Evolutionary conservation across 1,140 invertebrate species (phyloP).

Genomic region (Nymphalis io): DNA sequence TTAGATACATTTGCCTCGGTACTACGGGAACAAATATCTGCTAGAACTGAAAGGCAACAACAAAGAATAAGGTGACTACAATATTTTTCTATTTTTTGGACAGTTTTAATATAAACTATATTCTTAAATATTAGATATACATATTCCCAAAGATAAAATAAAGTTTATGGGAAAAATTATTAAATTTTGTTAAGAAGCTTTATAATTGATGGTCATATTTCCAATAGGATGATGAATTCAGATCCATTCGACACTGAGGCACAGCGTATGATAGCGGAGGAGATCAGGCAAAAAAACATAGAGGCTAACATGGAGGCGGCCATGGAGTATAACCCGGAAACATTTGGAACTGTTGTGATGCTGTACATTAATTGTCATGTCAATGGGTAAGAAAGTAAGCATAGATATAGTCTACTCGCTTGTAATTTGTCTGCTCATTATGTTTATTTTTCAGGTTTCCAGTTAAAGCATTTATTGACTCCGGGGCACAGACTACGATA

Average conservation of each 20-base stretch:
- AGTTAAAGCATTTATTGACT: constrained; percentile 99
- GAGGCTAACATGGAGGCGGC: constrained; percentile 99
- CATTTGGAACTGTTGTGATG: constrained; percentile 98
- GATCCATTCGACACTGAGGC: constrained; percentile 98
- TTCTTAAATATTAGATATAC: too few species aligned
- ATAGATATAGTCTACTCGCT: too few species aligned
- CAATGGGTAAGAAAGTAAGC: constrained; percentile 84
- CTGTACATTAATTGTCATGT: constrained; percentile 98
- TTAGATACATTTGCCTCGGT: constrained; percentile 90
- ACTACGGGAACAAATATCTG: constrained; percentile 90
- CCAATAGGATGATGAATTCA: constrained; percentile 90
- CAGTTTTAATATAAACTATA: too few species aligned
- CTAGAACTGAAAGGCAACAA: constrained; percentile 88
- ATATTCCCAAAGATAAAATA: too few species aligned
- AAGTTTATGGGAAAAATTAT: too few species aligned
- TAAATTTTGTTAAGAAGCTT: too few species aligned
- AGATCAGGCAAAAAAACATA: constrained; percentile 97
- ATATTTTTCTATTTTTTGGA: too few species aligned
- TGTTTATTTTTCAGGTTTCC: constrained; percentile 81
- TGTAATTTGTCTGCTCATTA: too few species aligned
- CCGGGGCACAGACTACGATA: constrained; percentile 96
- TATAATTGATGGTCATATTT: too few species aligned
- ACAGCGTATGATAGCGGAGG: constrained; percentile 96
- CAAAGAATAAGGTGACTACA: constrained; percentile 83
- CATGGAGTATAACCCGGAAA: constrained; percentile 99